Evolutionary conservation across 1,140 invertebrate species (phyloP).

Genomic region (Lordiphosa mommai): DNA sequence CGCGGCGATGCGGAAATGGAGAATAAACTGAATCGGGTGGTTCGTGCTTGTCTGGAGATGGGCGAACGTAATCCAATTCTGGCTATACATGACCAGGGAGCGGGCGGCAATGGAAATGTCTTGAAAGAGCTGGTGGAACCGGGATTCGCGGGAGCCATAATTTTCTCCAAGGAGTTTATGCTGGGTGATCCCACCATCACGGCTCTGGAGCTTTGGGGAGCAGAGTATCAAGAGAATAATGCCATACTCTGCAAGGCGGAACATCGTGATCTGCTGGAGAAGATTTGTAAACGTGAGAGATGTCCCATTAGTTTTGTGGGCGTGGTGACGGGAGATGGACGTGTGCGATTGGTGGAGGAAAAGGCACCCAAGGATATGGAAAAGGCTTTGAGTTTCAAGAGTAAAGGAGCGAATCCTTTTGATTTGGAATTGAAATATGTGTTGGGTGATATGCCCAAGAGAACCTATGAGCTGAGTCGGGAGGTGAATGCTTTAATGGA

Average conservation of each 20-base stretch:
- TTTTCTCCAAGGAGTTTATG: constrained; percentile 92
- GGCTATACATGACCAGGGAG: constrained; percentile 85
- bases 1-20: constrained; percentile 99
- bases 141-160: constrained; percentile 89
- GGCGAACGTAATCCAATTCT: constrained; percentile 92
- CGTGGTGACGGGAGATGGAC: constrained; percentile 92
- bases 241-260: constrained; percentile 89
- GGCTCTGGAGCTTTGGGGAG: constrained; percentile 97
- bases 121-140: constrained; percentile 98
- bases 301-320: constrained; percentile 97
- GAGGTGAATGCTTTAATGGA: constrained; percentile 16
- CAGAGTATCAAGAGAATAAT: constrained; percentile 98
- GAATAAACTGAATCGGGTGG: constrained; percentile 96
- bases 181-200: constrained; percentile 97
- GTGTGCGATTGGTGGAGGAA: constrained; percentile 87
- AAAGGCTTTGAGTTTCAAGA: constrained; percentile 49
- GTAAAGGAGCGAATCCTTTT: constrained; percentile 81
- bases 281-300: constrained; percentile 91
- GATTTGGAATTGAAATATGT: constrained; percentile 94
- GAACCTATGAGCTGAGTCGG: constrained; percentile 80
- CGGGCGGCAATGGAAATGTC: constrained; percentile 99
- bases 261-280: constrained; percentile 84
- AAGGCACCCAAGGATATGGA: constrained; percentile 79
- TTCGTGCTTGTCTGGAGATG: constrained; percentile 94
- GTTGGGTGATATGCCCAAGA: constrained; percentile 86